Evolutionary conservation across 2,797 vertebrate genomes (phyloP).

Genomic region (Lemur catta): DNA sequence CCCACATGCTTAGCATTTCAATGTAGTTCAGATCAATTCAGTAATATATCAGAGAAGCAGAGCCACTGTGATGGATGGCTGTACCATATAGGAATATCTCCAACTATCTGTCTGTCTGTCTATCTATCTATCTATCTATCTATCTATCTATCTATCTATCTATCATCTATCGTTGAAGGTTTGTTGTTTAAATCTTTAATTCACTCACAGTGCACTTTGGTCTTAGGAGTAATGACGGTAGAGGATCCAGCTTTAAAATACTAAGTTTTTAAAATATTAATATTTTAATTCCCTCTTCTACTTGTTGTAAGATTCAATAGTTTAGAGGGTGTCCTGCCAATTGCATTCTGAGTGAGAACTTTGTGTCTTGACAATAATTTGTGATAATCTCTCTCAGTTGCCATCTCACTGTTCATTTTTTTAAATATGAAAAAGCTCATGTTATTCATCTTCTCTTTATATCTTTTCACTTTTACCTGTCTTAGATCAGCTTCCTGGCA

Average conservation of each 20-base stretch:
- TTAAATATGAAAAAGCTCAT: background rate
- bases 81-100: background rate
- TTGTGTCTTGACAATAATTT: background rate
- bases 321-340: background rate
- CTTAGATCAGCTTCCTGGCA: background rate
- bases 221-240: background rate
- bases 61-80: background rate
- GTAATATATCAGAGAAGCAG: background rate
- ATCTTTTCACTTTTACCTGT: background rate
- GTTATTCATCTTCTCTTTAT: background rate
- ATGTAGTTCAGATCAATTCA: background rate
- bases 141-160: background rate
- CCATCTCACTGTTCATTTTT: background rate
- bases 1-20: conserved; percentile 23
- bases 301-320: background rate
- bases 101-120: too few relatives aligned
- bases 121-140: background rate
- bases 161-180: background rate
- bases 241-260: background rate
- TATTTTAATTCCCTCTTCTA: background rate
- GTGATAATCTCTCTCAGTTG: background rate
- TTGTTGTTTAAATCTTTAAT: conserved; percentile 39
- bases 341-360: background rate
- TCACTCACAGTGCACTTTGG: background rate
- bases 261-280: background rate